Percentiles rank a stretch among this genome's conserved stretches.
Conservation (phyloP, 2,888 invertebrate genomes). For the Synanthedon tipuliformis region DNA sequence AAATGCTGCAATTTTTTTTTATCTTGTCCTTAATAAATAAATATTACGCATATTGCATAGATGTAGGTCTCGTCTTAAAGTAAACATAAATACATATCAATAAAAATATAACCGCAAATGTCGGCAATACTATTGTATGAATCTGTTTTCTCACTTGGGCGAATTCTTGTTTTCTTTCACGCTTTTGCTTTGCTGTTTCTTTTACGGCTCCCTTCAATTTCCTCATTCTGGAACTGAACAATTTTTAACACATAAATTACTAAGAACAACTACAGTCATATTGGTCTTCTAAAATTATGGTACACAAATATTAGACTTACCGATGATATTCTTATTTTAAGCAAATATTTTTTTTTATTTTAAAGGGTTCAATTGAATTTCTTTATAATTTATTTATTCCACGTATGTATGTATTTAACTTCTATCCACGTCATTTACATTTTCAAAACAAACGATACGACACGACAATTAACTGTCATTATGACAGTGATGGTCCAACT, state of each 20-base stretch:
- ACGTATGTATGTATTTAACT: no score
- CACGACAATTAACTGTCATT: no score
- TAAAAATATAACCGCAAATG: slow-evolving; percentile 75
- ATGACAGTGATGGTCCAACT: no score
- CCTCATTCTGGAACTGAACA: slow-evolving; percentile 70
- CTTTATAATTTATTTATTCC: no score
- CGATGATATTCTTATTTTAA: no score
- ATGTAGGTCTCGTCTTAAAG: slow-evolving; percentile 78
- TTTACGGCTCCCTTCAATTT: slow-evolving; percentile 85
- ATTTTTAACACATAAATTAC: background rate
- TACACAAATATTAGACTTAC: no score
- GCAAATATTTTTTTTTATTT: no score
- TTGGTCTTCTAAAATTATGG: no score
- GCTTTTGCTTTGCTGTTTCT: slow-evolving; percentile 85
- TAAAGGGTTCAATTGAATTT: no score
- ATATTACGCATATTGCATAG: slow-evolving; percentile 47
- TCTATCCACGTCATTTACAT: no score
- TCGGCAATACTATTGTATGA: slow-evolving; percentile 82
- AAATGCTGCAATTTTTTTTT: background rate
- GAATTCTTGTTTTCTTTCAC: slow-evolving; percentile 87
- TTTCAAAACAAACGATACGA: no score
- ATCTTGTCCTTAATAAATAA: background rate
- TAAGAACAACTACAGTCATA: background rate
- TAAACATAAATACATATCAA: slow-evolving; percentile 83
- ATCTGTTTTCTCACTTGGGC: slow-evolving; percentile 81